Base-by-base conservation (phyloP, 2,113 vertebrate genomes). In the Mesoclemmys tuberculata region DNA sequence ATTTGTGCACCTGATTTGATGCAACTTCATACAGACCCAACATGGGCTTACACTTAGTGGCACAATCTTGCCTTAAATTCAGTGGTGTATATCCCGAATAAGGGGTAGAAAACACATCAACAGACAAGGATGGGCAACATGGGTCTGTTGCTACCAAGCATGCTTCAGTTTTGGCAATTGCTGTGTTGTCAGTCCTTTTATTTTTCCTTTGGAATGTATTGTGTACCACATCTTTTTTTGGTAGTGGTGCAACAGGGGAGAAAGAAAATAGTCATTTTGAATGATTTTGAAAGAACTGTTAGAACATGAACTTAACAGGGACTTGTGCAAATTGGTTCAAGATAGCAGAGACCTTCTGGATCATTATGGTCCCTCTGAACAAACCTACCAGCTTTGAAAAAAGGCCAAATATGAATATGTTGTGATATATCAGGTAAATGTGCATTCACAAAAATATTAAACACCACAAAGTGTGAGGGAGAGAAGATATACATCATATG, bases 181-280 rank as follows among this genome's bases (percentile, higher is more conserved):
- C 61, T 19, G 83, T 68, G 84, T 78, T 78, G 22, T 35, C 64
- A 95, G 49, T 24, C 84, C 84, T 92, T 77, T 29, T 41, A 0
- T 22, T 93, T 61, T 84, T 88, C 78, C 82, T 84, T 78, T 3
- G 8, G 64, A 35, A 19, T 49, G 1, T 58, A 44, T 68, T 22
- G 0, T 68, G 35, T 56, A 7, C 54, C 71, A 19, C 75, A 3
- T 89, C 29, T 27, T 87, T 92, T 75, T 87, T 92, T 75, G 21
- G 35, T 87, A 77, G 58, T 80, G 0, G 1, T 82, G 93, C 79
- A 51, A 2, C 22, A 61, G 1, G 44, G 71, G 84, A 93, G 85
- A 85, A 92, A 49, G 85, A 83, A 85, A 61, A 80, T 16, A 21
- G 64, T 51, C 29, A 90, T 89, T 93, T 93, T 89, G 88, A 94